Conservation (phyloP, 2,113 vertebrate genomes). For the Ptilonorhynchus violaceus region DNA sequence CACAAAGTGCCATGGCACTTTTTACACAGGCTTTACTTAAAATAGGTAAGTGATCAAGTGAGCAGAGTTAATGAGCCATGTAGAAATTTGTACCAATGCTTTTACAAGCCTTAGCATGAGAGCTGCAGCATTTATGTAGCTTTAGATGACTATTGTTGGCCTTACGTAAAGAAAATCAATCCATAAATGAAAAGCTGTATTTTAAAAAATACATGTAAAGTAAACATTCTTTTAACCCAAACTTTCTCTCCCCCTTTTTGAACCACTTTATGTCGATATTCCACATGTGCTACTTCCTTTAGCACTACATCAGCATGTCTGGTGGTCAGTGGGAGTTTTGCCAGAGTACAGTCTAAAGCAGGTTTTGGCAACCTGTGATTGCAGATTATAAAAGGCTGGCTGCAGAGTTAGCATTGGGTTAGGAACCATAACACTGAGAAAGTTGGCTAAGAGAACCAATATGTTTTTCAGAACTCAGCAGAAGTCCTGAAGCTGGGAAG, state of each 20-base stretch:
- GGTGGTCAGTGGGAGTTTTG: neutral
- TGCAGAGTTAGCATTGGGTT: neutral
- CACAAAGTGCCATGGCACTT: neutral
- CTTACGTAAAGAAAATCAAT: neutral
- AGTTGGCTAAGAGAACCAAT: neutral
- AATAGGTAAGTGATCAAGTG: neutral
- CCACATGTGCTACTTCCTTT: neutral
- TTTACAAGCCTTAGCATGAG: neutral
- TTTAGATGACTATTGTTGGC: neutral
- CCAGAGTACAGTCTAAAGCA: neutral
- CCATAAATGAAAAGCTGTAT: neutral
- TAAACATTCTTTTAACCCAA: neutral
- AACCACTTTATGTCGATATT: neutral
- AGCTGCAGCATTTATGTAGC: neutral
- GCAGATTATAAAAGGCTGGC: neutral
- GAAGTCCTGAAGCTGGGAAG: neutral
- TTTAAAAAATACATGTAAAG: neutral
- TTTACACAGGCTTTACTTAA: neutral
- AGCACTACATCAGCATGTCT: neutral
- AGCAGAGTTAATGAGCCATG: neutral
- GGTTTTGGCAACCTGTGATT: neutral
- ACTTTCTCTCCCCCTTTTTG: neutral
- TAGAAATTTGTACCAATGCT: neutral
- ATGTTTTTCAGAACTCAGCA: neutral
- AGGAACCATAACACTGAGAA: neutral